Evolutionary conservation across 1,140 invertebrate species (phyloP).

Genomic region (Aphaenogaster floridana): DNA sequence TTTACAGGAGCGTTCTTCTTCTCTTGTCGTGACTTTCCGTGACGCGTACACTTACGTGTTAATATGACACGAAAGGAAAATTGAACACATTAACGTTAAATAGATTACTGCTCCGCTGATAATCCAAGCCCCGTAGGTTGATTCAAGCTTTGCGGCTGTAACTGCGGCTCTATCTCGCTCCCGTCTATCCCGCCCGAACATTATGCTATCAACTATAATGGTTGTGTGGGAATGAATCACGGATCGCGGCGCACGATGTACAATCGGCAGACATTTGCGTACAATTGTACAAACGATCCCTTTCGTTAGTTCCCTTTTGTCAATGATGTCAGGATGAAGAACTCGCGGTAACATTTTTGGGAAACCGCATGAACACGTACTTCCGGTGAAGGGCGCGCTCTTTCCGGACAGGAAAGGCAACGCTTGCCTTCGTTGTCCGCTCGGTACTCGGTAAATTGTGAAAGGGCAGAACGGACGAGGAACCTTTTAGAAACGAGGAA

Average conservation of each 20-base stretch:
- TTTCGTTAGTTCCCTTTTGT: no score
- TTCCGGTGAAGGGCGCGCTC: neutral
- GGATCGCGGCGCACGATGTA: neutral
- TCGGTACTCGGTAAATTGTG: slow-evolving; percentile 18
- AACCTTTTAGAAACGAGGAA: slow-evolving; percentile 54
- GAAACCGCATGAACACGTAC: neutral
- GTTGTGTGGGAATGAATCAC: slow-evolving; percentile 28
- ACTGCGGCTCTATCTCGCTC: neutral
- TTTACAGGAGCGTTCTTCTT: neutral
- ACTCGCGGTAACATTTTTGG: slow-evolving; percentile 5
- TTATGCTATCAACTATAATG: slow-evolving; percentile 18
- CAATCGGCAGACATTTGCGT: slow-evolving; percentile 5
- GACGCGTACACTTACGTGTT: neutral
- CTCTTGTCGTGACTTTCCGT: neutral
- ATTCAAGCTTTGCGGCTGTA: neutral
- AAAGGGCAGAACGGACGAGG: slow-evolving; percentile 18
- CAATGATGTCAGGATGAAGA: neutral
- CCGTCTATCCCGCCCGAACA: neutral
- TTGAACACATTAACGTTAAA: slow-evolving; percentile 19
- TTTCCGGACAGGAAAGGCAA: neutral
- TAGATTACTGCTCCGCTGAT: neutral
- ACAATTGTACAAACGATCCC: neutral
- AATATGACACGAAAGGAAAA: slow-evolving; percentile 11
- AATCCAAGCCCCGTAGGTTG: neutral
- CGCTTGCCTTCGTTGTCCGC: neutral